Base-by-base conservation (phyloP, 2,797 vertebrate species). In the Apogon hyalosoma region DNA sequence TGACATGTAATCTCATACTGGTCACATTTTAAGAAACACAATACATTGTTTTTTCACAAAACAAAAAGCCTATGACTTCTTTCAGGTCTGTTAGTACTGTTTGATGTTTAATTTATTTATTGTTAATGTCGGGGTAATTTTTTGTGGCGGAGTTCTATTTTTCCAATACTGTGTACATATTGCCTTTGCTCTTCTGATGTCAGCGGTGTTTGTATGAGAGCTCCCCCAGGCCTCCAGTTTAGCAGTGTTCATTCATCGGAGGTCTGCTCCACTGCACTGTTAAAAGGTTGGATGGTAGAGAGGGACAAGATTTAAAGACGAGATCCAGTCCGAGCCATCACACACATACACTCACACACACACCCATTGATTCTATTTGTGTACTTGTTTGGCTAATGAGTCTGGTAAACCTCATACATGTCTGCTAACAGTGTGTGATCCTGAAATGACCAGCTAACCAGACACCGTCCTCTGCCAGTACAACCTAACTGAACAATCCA, bases 401-500 rank as follows among this genome's bases (percentile, higher is more conserved):
- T 50, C 38, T 21, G 39, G 28, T 14, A 18, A 33, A 0, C 4
- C 57, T 1, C 36, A 42, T 46, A 28, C 43, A 14, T 13, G 40
- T 24, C 41, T 19, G n/a, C n/a, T n/a, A 31, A 61, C 21, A 0
- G 31, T 48, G 14, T 46, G 1, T 19, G 36, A 28, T 28, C 46
- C 36, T 73, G 36, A 46, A 51, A 40, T 28, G 0, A 52, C 54
- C 49, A 68, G 47, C 73, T 53, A 63, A 24, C 48, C 21, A 16
- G 60, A 71, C 58, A 31, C 63, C 47, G 48, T 58, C 63, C 58
- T 68, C 63, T 71, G 54, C 24, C n/a, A 1, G 40, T n/a, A 3
- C 40, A 53, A 19, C 2, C 13, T 16, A 21, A 46, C 53, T 42
- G 8, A 13, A 43, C 9, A 47, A 55, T 7, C 46, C 21, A 33